These are phyloP conservation scores for Argyresthia goedartella DNA, from an alignment of 2,888 invertebrate genomes.

Conservation along the genomic window DNA sequence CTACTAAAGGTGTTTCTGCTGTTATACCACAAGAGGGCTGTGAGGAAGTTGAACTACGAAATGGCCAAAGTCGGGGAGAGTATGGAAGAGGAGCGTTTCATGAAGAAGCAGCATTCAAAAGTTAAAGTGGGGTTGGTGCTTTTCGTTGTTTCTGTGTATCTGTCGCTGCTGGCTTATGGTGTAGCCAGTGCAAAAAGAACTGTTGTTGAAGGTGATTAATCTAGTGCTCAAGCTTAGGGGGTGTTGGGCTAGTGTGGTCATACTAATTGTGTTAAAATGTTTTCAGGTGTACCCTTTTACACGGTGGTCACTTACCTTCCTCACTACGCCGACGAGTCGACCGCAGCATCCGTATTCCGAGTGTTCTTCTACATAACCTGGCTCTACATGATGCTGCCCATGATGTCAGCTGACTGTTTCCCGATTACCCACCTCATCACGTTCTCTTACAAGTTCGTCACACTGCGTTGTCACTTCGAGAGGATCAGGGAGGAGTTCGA, in stretches of 20 bases:
- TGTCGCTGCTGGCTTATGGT: constrained; percentile 43
- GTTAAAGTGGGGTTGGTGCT: constrained; percentile 37
- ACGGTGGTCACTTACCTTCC: constrained; percentile 56
- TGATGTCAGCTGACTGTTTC: constrained; percentile 57
- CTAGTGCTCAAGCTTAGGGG: constrained; percentile 6
- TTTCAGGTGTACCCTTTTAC: constrained; percentile 45
- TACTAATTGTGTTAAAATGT: background rate
- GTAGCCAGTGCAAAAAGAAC: constrained; percentile 41
- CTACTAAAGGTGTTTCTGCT: constrained; percentile 47
- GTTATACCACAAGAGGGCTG: constrained; percentile 42
- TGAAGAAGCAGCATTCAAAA: constrained; percentile 44
- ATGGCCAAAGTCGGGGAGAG: constrained; percentile 40
- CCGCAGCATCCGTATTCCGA: constrained; percentile 30
- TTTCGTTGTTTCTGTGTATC: constrained; percentile 45
- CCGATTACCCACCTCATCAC: constrained; percentile 48
- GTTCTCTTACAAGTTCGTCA: constrained; percentile 46
- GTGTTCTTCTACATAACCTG: constrained; percentile 50
- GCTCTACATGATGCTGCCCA: constrained; percentile 58
- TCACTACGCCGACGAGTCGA: constrained; percentile 36
- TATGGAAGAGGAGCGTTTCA: constrained; percentile 36
- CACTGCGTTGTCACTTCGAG: constrained; percentile 39
- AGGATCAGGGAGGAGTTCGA: constrained; percentile 34
- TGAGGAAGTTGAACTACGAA: constrained; percentile 47
- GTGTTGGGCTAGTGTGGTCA: background rate
- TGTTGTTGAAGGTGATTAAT: constrained; percentile 35